Evolutionary conservation across 2,113 vertebrate genomes (phyloP), one percentile per base, ranked within the genome.

Genomic region (Malurus elegans): DNA sequence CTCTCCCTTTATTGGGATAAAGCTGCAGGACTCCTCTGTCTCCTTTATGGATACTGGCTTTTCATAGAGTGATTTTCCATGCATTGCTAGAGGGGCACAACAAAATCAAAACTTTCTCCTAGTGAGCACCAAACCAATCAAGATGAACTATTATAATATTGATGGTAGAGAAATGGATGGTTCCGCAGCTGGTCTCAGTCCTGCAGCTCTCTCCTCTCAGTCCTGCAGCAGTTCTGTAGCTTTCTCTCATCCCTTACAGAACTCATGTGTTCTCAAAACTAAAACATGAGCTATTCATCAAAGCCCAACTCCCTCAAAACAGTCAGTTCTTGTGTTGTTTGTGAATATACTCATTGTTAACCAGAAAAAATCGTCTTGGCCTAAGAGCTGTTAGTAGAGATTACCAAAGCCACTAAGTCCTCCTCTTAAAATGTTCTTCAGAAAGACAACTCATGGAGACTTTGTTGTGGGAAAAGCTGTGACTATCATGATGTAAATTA

Each of bases 401-500:
- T 83, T 88, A 71, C 51, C 44, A 96, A 71, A 90, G 47, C 18
- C n/a, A 26, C 45, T 81, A 73, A 26, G 32, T 79, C 91, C 8
- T 74, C 8, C 23, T 85, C 17, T 83, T 60, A 26, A 2, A 24
- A 12, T 93, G n/a, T 79, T 94, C 60, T 93, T 88, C 45, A 57
- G 53, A 90, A 95, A 82, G 81, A 86, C 50, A 54, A 58, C 25
- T 90, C 86, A 70, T 26, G 3, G 71, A 58, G 34, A 70, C 29
- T 67, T 90, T 78, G 47, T 23, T 61, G 10, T 64, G 53, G 12
- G 88, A 57, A 94, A 94, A 92, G 79, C 57, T 76, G 76, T 75
- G 75, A 60, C 48, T 34, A 17, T 84, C 32, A 6, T 75, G 79
- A 96, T 70, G 94, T 87, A 57, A 97, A 93, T 89, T 64, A 93